A percentile compares a stretch with the other conserved stretches of the same genome.
These are phyloP conservation scores for Ornithorhynchus anatinus DNA, from an alignment of 2,113 vertebrate genomes.

Conservation along the genomic window DNA sequence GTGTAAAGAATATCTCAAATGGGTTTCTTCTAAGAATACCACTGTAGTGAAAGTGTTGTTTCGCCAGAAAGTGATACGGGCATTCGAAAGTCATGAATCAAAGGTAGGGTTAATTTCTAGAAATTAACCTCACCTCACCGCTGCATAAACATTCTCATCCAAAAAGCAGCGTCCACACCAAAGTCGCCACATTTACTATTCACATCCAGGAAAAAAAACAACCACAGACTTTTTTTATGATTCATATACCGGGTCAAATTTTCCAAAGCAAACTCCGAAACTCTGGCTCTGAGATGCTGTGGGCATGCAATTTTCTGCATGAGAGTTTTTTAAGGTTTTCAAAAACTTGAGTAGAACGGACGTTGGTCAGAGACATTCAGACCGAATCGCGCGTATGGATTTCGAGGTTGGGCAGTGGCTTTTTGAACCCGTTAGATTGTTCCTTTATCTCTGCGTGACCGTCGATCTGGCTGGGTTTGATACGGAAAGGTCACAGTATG, in stretches of 20 bases:
- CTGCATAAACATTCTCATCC: too few species aligned
- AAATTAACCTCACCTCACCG: too few species aligned
- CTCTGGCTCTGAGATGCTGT: neutral
- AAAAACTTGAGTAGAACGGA: neutral
- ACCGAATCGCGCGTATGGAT: neutral
- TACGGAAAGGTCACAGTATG: too few species aligned
- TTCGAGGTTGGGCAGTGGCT: neutral
- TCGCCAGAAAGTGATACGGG: constrained; percentile 6
- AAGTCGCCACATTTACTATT: neutral
- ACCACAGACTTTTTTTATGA: neutral
- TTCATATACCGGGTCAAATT: neutral
- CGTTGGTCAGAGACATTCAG: neutral
- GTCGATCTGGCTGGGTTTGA: too few species aligned
- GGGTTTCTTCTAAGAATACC: neutral
- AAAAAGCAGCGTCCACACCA: neutral
- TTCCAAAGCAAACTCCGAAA: neutral
- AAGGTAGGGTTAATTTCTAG: constrained; percentile 37
- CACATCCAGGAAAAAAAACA: neutral
- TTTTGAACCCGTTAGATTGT: constrained; percentile 7
- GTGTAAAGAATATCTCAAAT: constrained; percentile 33
- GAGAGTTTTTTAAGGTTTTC: constrained; percentile 5
- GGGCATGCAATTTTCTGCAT: neutral
- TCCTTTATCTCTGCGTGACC: too few species aligned
- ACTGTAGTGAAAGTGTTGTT: constrained; percentile 37
- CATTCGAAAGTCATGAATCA: constrained; percentile 36